Conservation (phyloP, 2,113 vertebrate genomes). For the Zapornia atra region DNA sequence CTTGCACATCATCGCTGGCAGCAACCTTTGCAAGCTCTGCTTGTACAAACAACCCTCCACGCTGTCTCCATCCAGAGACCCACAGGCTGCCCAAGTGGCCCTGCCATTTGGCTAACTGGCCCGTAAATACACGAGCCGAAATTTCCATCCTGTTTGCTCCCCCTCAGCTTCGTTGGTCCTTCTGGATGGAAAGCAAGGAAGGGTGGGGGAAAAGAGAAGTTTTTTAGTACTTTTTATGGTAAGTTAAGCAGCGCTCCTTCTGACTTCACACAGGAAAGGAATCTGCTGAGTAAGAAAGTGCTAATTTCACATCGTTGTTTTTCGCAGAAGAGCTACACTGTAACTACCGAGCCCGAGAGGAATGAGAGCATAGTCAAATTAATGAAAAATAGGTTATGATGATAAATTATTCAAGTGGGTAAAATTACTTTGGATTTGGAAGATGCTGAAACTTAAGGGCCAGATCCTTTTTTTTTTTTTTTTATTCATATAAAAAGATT, state of each 20-base stretch:
- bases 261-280: slow-evolving; percentile 11
- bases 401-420: slow-evolving; percentile 59
- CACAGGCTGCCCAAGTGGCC: not conserved
- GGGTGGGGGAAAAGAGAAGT: too few relatives aligned
- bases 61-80: not conserved
- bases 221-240: not conserved
- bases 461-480: not conserved
- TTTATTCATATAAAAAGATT: not conserved
- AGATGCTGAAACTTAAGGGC: not conserved
- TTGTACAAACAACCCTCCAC: not conserved
- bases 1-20: not conserved
- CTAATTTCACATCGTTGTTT: slow-evolving; percentile 4
- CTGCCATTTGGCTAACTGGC: not conserved
- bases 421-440: not conserved
- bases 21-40: not conserved
- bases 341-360: not conserved
- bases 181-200: not conserved
- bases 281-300: slow-evolving; percentile 57
- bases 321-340: fast-evolving
- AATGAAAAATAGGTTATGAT: slow-evolving; percentile 56
- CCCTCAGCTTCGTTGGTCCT: not conserved
- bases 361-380: not conserved
- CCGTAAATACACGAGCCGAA: not conserved
- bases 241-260: not conserved
- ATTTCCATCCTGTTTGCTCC: not conserved